Conservation (phyloP, 1,140 invertebrate species). For the Conus betulinus region DNA sequence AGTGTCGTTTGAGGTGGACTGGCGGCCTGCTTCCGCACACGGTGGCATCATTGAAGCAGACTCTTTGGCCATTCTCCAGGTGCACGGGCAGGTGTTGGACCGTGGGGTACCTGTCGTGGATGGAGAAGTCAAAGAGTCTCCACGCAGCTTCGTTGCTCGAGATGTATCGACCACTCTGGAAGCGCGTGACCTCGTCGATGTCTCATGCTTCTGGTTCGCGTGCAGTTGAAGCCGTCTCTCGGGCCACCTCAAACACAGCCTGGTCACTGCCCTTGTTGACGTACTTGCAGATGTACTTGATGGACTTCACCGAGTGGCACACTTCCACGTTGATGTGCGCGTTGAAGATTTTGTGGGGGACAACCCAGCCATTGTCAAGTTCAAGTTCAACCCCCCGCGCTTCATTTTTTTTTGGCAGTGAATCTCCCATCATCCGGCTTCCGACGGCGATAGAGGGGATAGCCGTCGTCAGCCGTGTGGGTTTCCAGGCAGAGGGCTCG, state of each 20-base stretch:
- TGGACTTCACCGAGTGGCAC: conserved; percentile 46
- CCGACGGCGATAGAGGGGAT: conserved; percentile 72
- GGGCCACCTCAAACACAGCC: conserved; percentile 42
- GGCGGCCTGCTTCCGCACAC: conserved; percentile 49
- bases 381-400: too few species aligned
- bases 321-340: conserved; percentile 55
- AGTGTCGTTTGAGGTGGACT: conserved; percentile 72
- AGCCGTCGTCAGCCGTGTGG: conserved; percentile 68
- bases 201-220: conserved; percentile 17
- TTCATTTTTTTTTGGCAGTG: too few species aligned
- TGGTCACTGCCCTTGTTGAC: too few species aligned
- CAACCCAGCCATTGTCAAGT: too few species aligned
- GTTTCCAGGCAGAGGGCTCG: not conserved
- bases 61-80: conserved; percentile 76
- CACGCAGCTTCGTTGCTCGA: conserved; percentile 63
- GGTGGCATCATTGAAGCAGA: conserved; percentile 71
- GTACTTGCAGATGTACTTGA: conserved; percentile 57
- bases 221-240: too few species aligned
- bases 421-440: too few species aligned
- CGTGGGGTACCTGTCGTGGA: conserved; percentile 74
- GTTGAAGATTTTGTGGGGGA: too few species aligned
- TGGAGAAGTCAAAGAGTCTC: conserved; percentile 57
- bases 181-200: conserved; percentile 40
- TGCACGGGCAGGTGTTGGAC: conserved; percentile 74
- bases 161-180: conserved; percentile 58